Base-by-base conservation (phyloP, 1,140 invertebrate species). In the Apis florea region DNA sequence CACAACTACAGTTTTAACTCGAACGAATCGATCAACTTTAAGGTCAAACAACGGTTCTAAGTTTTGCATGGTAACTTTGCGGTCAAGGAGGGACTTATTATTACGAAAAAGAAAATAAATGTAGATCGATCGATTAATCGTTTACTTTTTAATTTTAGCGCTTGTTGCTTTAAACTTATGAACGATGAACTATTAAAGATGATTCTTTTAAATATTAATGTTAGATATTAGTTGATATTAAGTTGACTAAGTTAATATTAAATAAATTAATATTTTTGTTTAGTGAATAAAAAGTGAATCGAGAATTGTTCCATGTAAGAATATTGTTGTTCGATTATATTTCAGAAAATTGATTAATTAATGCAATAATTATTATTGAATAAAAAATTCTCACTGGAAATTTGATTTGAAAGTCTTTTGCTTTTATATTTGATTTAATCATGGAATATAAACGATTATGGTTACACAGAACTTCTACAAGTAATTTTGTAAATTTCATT, bases 221-320 rank as follows among this genome's bases (percentile, higher is more conserved):
- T 31, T 31, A 2, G 2, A 31, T 31, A 31, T 4, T 40, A 40
- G 0, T 40, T n/a, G n/a, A 40, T 59, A 59, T 59, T 59, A 72
- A n/a, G n/a, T n/a, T n/a, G n/a, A n/a, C n/a, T n/a, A n/a, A n/a
- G n/a, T n/a, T n/a, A n/a, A n/a, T n/a, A n/a, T n/a, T n/a, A n/a
- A n/a, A n/a, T n/a, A n/a, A 72, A 72, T 72, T 56, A 72, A 72
- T 72, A 72, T 31, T 40, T 72, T 59, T 15, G 54, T 72, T 72
- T 61, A 61, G 24, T 49, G 47, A 40, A 56, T 40, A 31, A 21
- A 61, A 73, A 63, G 13, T 40, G 58, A 40, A 59, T 49, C 54
- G 54, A 59, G 56, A 56, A 58, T 40, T 49, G 58, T n/a, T 61
- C n/a, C 5, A 54, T 26, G 26, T 12, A 17, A 56, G 53, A 0